phyloP scores from a whole-genome alignment of 2,113 vertebrate genomes.

The Panthera uncia region DNA sequence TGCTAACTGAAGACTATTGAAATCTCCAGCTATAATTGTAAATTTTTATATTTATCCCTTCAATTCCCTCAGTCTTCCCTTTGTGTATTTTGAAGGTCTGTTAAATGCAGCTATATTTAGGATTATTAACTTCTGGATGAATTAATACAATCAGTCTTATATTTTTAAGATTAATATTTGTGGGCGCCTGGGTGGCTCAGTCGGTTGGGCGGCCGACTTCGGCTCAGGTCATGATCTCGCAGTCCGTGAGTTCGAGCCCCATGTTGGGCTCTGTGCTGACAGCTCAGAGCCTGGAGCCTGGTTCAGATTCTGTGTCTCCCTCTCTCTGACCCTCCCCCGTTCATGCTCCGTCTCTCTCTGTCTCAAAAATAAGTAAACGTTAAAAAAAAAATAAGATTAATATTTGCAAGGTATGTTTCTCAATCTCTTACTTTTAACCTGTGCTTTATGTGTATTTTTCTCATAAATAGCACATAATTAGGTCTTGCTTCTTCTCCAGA shows the following conservation, averaged over 20 bases:
- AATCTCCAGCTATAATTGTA: not conserved
- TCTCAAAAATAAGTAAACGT: too few relatives aligned
- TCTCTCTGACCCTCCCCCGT: too few relatives aligned
- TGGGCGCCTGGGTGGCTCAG: too few relatives aligned
- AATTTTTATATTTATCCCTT: not conserved
- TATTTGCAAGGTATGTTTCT: not conserved
- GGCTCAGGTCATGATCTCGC: too few relatives aligned
- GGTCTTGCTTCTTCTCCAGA: not conserved
- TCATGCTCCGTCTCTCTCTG: too few relatives aligned
- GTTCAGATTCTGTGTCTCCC: too few relatives aligned
- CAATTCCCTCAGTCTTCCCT: not conserved
- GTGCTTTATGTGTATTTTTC: not conserved
- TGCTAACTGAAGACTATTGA: not conserved
- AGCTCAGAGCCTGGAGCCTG: too few relatives aligned
- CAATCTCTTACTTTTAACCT: not conserved
- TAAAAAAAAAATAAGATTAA: not conserved
- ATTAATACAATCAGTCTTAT: not conserved
- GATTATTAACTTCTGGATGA: not conserved
- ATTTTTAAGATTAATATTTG: not conserved
- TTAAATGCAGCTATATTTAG: not conserved
- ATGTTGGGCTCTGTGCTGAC: too few relatives aligned
- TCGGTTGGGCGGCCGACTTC: too few relatives aligned
- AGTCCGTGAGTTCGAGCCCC: too few relatives aligned
- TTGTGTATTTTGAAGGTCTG: not conserved
- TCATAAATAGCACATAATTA: not conserved